Conservation (phyloP, 2,113 vertebrate genomes). For the Typhlomys cinereus region DNA sequence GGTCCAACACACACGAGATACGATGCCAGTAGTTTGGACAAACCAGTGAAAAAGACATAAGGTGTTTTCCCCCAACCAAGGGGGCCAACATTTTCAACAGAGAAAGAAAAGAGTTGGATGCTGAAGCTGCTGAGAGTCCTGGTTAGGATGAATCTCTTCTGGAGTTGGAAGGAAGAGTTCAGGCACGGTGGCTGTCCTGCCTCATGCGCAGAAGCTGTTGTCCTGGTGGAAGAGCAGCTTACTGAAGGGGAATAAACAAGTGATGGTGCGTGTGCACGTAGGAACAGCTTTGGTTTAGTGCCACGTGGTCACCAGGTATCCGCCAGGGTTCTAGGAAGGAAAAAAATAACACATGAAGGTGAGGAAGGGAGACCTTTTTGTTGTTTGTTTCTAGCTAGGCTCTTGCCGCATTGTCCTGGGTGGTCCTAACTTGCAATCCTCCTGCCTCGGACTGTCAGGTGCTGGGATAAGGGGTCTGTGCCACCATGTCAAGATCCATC, state of each 20-base stretch:
- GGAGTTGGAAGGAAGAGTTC: background rate
- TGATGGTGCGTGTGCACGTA: too few relatives aligned
- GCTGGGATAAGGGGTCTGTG: background rate
- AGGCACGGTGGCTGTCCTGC: background rate
- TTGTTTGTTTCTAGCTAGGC: background rate
- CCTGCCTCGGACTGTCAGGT: background rate
- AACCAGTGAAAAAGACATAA: background rate
- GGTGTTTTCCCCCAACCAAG: background rate
- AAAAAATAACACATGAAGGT: too few relatives aligned
- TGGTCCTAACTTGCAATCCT: background rate
- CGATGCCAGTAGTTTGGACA: too few relatives aligned
- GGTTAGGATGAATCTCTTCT: too few relatives aligned
- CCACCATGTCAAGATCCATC: background rate
- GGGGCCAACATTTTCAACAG: background rate
- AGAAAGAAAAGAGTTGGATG: background rate
- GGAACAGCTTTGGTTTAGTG: too few relatives aligned
- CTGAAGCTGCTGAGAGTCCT: background rate
- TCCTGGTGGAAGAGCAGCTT: background rate
- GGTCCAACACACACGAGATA: too few relatives aligned
- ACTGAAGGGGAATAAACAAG: background rate
- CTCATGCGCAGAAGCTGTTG: background rate
- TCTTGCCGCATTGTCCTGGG: background rate
- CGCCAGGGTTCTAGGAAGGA: background rate
- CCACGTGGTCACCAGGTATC: background rate
- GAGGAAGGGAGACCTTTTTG: background rate